Base-by-base conservation (phyloP, 2,113 vertebrate genomes). In the Mormoops blainvillei region DNA sequence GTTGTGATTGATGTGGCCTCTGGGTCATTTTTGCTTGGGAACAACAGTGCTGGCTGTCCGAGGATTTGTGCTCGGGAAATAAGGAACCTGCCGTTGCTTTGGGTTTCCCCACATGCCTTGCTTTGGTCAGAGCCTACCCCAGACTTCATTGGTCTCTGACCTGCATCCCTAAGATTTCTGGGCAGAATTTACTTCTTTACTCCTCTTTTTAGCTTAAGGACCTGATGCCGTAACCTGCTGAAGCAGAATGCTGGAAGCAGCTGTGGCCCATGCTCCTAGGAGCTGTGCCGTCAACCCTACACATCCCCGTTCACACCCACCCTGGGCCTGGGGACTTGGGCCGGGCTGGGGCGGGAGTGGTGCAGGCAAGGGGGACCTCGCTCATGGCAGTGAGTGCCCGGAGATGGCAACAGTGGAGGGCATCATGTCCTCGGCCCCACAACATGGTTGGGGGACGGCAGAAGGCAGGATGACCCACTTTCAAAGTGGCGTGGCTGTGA, bases 381-480 rank as follows among this genome's bases (percentile, higher is more conserved):
- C 41, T 41, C 3, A 3, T 48, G 68, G 68, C 9, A 22, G 22
- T 0, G 0, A 65, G 45, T 48, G 63, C 83, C 71, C 58, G 33
- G 54, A 26, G 16, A 19, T 38, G 61, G 68, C 38, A 33, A 26
- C 5, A n/a, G 9, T 11, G 33, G 54, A 45, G 41, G 15, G 8
- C 33, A 6, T 65, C 2, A 0, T 33, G 61, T 65, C 81, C 41
- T 20, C 19, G 76, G 56, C 84, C 36, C 63, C 31, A 4, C 16
- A 15, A 20, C 31, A 65, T 7, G 11, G 74, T 14, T 14, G 20
- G 74, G 26, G 61, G 52, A 63, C 7, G 22, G 5, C 65, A 20
- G 71, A 67, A 71, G 88, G 41, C 63, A 58, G 67, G 31, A 41
- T 86, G 95, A 93, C 89, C 93, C 89, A 93, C 71, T 94, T 95